These are phyloP conservation scores for Trachurus trachurus DNA, from an alignment of 2,797 vertebrate species.

Conservation along the genomic window DNA sequence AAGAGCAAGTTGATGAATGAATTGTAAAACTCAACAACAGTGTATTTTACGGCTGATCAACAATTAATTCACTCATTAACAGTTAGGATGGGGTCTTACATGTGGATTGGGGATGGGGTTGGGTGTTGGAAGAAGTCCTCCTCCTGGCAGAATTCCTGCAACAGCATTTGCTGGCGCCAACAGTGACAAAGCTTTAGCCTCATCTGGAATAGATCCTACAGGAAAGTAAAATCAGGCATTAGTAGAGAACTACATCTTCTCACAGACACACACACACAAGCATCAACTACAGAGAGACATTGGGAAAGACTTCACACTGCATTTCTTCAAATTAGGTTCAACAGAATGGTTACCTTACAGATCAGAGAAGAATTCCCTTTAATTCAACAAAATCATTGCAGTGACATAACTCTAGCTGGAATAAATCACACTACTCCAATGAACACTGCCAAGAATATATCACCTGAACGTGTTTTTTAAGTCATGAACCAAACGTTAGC, in stretches of 20 bases:
- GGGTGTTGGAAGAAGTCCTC: constrained; percentile 97
- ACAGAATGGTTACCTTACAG: constrained; percentile 82
- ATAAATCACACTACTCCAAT: constrained; percentile 98
- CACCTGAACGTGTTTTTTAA: constrained; percentile 99
- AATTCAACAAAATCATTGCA: constrained; percentile 83
- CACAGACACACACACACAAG: not conserved
- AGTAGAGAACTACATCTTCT: constrained; percentile 50
- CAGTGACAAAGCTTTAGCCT: constrained; percentile 98
- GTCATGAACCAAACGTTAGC: constrained; percentile 99
- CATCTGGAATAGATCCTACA: constrained; percentile 99
- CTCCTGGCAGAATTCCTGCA: constrained; percentile 97
- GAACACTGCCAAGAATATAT: constrained; percentile 99
- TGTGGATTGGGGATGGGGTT: constrained; percentile 91
- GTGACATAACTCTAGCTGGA: constrained; percentile 85
- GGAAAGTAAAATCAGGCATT: constrained; percentile 85
- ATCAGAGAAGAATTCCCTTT: constrained; percentile 76
- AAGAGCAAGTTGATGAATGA: not conserved
- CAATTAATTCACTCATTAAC: not conserved
- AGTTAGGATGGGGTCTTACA: constrained; percentile 79
- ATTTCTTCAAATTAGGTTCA: constrained; percentile 86
- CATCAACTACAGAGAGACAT: constrained; percentile 63
- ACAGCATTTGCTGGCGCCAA: constrained; percentile 99
- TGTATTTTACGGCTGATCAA: no score
- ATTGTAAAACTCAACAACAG: no score
- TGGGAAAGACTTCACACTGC: constrained; percentile 73